phyloP scores from a whole-genome alignment of 92 coral and sea anemone genomes.

The Umimayanthus chanpuru region DNA sequence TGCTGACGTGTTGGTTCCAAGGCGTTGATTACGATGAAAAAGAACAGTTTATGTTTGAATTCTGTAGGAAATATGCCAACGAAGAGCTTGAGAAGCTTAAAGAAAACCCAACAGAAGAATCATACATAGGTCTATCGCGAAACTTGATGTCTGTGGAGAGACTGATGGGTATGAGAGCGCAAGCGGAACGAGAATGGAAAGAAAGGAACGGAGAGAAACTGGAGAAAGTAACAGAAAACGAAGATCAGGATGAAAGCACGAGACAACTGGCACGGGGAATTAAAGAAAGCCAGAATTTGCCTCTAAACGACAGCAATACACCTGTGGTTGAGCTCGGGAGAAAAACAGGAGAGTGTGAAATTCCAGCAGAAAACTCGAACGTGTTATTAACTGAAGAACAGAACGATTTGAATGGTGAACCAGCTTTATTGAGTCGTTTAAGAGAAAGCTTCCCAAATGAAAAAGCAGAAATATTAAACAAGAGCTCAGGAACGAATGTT shows the following conservation, averaged over 20 bases:
- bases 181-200: slow-evolving; percentile 24
- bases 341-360: too few species aligned
- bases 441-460: too few species aligned
- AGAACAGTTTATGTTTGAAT: slow-evolving; percentile 36
- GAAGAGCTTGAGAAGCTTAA: slow-evolving; percentile 29
- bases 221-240: neutral
- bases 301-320: too few species aligned
- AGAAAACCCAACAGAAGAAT: slow-evolving; percentile 34
- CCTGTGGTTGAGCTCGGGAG: too few species aligned
- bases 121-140: neutral
- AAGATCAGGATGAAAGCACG: neutral
- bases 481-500: neutral
- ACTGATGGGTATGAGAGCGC: neutral
- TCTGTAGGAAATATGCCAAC: neutral
- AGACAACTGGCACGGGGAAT: neutral
- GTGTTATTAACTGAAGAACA: neutral
- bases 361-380: too few species aligned
- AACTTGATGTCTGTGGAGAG: slow-evolving; percentile 23
- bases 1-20: slow-evolving; percentile 16
- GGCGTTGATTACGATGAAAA: slow-evolving; percentile 42
- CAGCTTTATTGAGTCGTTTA: too few species aligned
- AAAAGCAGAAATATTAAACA: too few species aligned
- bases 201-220: neutral
- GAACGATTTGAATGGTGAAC: too few species aligned
- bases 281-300: neutral